Conservation (phyloP, 2,888 invertebrate species). For the Synanthedon formicaeformis region DNA sequence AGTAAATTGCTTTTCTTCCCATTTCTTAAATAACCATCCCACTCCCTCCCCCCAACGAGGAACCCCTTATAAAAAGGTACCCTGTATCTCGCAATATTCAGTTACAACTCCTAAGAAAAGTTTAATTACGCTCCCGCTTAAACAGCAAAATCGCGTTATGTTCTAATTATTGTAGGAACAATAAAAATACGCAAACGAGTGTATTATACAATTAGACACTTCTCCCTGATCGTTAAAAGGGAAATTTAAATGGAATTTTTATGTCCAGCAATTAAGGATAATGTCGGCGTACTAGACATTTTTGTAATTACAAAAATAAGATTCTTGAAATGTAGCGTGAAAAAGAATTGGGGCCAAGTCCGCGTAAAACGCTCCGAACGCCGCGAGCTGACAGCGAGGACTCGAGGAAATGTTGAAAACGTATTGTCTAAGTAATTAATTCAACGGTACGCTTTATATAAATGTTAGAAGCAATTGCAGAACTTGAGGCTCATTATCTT, state of each 20-base stretch:
- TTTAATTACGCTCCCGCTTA: conserved; percentile 58
- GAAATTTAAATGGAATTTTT: conserved; percentile 73
- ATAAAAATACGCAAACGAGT: conserved; percentile 72
- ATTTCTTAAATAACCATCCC: conserved; percentile 55
- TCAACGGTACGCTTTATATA: neutral
- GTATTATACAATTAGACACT: conserved; percentile 71
- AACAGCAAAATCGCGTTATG: conserved; percentile 60
- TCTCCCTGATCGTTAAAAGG: conserved; percentile 69
- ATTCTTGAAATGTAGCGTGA: conserved; percentile 71
- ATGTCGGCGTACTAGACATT: conserved; percentile 69
- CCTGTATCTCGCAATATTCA: conserved; percentile 50
- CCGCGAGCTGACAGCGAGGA: conserved; percentile 45
- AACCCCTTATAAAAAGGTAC: conserved; percentile 25
- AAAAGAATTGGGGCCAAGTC: conserved; percentile 64
- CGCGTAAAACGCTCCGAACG: conserved; percentile 52
- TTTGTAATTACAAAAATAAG: conserved; percentile 72
- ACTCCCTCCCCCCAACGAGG: conserved; percentile 17
- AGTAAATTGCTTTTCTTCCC: conserved; percentile 66
- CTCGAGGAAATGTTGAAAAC: conserved; percentile 35
- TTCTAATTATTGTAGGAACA: conserved; percentile 69
- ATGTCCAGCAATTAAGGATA: conserved; percentile 72
- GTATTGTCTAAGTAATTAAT: conserved; percentile 22
- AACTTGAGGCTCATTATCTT: neutral
- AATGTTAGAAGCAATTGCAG: neutral
- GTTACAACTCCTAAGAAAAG: conserved; percentile 50